phyloP scores from a whole-genome alignment of 2,113 vertebrate genomes.

The Ariopsis seemanni region DNA sequence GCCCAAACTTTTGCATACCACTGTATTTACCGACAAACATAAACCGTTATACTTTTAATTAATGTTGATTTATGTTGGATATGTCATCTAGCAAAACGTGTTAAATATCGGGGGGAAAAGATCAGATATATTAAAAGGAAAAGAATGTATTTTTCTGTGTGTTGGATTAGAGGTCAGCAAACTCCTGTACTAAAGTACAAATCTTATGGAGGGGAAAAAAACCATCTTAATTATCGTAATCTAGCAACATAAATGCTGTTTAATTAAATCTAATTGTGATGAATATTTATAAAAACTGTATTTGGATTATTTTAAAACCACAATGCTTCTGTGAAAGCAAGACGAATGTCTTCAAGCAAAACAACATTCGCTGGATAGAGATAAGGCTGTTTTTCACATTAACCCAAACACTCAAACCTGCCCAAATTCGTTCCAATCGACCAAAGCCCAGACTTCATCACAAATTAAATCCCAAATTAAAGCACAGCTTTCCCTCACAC shows the following conservation, averaged over 20 bases:
- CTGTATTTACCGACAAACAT: neutral
- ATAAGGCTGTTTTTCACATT: slow-evolving; percentile 39
- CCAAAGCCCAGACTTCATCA: slow-evolving; percentile 14
- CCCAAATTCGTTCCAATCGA: slow-evolving; percentile 26
- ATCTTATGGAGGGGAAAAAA: neutral
- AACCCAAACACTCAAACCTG: slow-evolving; percentile 40
- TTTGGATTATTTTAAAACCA: neutral
- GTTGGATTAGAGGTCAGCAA: neutral
- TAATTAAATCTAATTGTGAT: neutral
- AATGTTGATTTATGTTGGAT: neutral
- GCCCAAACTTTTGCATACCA: no score
- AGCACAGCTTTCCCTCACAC: slow-evolving; percentile 25
- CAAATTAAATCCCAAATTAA: slow-evolving; percentile 49
- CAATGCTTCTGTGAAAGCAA: neutral
- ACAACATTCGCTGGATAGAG: slow-evolving; percentile 26
- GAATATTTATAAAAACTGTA: neutral
- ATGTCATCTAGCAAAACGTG: neutral
- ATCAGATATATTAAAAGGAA: neutral
- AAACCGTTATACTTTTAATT: neutral
- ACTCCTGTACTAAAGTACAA: neutral
- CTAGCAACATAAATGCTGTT: neutral
- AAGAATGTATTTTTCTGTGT: neutral
- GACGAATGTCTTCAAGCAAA: neutral
- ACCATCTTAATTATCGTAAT: neutral
- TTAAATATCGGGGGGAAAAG: neutral